phyloP scores from a whole-genome alignment of 2,113 vertebrate genomes.

The Erythrocercus mccallii region DNA sequence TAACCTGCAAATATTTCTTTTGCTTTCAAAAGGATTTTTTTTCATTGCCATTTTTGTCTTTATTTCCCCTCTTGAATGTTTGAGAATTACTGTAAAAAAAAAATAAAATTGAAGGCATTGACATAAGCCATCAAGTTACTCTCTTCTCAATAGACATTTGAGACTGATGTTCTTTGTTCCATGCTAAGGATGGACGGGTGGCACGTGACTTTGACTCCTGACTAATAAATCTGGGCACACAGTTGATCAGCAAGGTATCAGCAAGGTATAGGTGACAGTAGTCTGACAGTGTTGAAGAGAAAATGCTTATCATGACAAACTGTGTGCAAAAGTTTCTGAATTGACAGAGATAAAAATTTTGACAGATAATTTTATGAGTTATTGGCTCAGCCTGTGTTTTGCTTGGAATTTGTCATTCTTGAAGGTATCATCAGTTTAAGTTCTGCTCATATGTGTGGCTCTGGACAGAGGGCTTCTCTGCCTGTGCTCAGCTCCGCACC shows the following conservation, averaged over 20 bases:
- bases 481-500: not conserved
- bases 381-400: not conserved
- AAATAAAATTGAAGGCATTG: not conserved
- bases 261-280: not conserved
- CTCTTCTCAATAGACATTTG: not conserved
- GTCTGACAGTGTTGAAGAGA: not conserved
- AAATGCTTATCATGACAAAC: fast-evolving
- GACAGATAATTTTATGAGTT: not conserved
- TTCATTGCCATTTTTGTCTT: not conserved
- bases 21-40: not conserved
- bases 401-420: not conserved
- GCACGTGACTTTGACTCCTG: not conserved
- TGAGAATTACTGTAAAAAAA: not conserved
- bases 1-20: not conserved
- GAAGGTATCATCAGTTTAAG: not conserved
- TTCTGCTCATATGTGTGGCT: not conserved
- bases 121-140: not conserved
- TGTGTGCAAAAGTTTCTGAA: not conserved
- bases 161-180: not conserved
- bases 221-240: not conserved
- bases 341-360: not conserved
- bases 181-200: not conserved
- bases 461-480: not conserved
- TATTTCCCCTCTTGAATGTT: not conserved
- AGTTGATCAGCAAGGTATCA: not conserved